A percentile compares a stretch with the other conserved stretches of the same genome.
Conservation (phyloP, 2,888 invertebrate genomes). For the Aproaerema taeniolella region DNA sequence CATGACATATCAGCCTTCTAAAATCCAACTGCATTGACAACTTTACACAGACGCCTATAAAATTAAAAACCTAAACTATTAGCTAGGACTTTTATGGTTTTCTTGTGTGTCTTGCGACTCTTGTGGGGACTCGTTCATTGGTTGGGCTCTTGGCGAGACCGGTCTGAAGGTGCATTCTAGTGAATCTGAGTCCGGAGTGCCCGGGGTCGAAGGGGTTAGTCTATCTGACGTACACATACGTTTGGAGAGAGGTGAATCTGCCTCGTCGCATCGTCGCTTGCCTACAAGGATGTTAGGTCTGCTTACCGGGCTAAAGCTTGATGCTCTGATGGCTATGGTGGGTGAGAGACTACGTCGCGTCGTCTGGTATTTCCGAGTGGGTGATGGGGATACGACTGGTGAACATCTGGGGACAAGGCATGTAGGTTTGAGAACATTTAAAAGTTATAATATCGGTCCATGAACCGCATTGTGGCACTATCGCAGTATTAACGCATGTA, state of each 20-base stretch:
- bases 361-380: constrained; percentile 86
- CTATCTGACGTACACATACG: constrained; percentile 55
- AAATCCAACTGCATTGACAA: no score
- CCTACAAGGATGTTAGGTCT: constrained; percentile 70
- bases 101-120: constrained; percentile 33
- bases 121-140: constrained; percentile 46
- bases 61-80: constrained; percentile 32
- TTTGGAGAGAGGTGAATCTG: constrained; percentile 67
- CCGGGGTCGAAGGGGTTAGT: constrained; percentile 57
- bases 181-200: constrained; percentile 66
- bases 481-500: no score
- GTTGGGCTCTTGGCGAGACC: constrained; percentile 59
- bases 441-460: no score
- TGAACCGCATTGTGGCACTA: no score
- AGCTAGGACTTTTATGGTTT: constrained; percentile 65
- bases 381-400: constrained; percentile 85
- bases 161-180: constrained; percentile 71
- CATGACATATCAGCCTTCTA: no score
- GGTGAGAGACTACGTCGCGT: constrained; percentile 92
- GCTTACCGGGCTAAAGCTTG: constrained; percentile 82
- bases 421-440: no score
- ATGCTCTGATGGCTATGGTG: constrained; percentile 90
- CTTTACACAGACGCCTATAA: background rate
- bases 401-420: constrained; percentile 66
- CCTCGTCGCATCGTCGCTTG: constrained; percentile 81